Base-by-base conservation (phyloP, 1,140 invertebrate species). In the Cecropterus lyciades region DNA sequence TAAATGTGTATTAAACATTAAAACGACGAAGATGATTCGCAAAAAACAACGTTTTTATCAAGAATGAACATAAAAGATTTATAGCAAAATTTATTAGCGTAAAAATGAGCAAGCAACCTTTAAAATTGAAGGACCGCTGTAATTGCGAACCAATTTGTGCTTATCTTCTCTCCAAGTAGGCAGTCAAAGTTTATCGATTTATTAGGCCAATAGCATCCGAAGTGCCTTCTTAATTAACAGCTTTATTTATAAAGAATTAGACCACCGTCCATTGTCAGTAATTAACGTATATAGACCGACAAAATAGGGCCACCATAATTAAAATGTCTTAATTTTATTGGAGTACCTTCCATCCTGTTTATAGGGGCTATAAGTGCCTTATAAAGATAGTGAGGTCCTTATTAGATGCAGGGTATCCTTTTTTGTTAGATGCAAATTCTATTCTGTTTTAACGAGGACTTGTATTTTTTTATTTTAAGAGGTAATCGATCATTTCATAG, bases 271-370 rank as follows among this genome's bases (percentile, higher is more conserved):
- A 49, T 8, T 45, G 56, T 43, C 68, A 53, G 53, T 79, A 85
- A 87, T 86, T 85, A 87, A 68, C 51, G 53, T 57, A 80, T 80
- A 60, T 60, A 70, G 70, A 59, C 82, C 79, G 76, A 90, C 87
- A 88, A 90, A 90, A 89, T 85, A 84, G 83, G 83, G 83, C 69
- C 74, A 77, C 69, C 33, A 70, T 85, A 83, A 87, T 90, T 84
- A 90, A 90, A 90, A 90, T 84, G 85, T 90, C 82, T 82, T 90
- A 85, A 88, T 88, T 90, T 87, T 88, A 90, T 87, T 84, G 73
- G 62, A 65, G 77, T 80, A 73, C 80, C 76, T 70, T 76, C 73
- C 67, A 74, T 73, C 62, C 67, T 45, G 30, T 87, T 87, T 87
- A 87, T 84, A 75, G 49, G 20, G 67, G 63, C 57, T 73, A 80